phyloP scores from a whole-genome alignment of 2,797 vertebrate genomes.

The Hozukius guyotensis region DNA sequence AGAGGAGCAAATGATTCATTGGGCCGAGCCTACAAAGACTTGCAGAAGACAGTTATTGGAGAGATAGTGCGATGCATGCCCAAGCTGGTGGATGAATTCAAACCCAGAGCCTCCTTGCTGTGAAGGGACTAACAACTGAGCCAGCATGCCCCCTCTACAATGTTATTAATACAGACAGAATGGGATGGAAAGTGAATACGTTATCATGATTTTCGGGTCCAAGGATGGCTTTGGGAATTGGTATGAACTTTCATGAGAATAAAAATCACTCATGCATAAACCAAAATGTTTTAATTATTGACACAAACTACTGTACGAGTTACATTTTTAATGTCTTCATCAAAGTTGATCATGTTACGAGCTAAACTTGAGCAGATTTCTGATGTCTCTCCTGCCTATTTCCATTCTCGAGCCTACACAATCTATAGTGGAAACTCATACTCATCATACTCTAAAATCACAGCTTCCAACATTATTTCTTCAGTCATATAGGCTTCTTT shows the following conservation, averaged over 20 bases:
- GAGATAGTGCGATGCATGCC: neutral
- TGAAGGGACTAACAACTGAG: neutral
- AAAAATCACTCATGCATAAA: neutral
- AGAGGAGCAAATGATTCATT: neutral
- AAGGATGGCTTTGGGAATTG: neutral
- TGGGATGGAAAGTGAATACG: neutral
- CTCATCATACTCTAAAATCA: neutral
- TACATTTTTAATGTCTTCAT: constrained; percentile 23
- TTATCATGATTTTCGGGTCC: neutral
- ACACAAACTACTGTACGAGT: neutral
- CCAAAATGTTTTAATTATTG: neutral
- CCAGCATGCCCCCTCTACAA: neutral
- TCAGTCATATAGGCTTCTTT: neutral
- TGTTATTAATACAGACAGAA: neutral
- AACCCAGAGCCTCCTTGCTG: neutral
- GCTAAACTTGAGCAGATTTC: neutral
- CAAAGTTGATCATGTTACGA: constrained; percentile 10
- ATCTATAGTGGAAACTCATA: neutral
- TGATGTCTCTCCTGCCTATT: neutral
- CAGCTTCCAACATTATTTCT: neutral
- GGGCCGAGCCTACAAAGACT: neutral
- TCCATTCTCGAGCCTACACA: neutral
- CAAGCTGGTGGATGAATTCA: neutral
- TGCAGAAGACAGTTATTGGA: neutral
- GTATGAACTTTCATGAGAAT: neutral